Percentiles rank a stretch among this genome's conserved stretches.
These are phyloP conservation scores for Chelonoidis abingdonii DNA, from an alignment of 2,113 vertebrate species.

Conservation along the genomic window DNA sequence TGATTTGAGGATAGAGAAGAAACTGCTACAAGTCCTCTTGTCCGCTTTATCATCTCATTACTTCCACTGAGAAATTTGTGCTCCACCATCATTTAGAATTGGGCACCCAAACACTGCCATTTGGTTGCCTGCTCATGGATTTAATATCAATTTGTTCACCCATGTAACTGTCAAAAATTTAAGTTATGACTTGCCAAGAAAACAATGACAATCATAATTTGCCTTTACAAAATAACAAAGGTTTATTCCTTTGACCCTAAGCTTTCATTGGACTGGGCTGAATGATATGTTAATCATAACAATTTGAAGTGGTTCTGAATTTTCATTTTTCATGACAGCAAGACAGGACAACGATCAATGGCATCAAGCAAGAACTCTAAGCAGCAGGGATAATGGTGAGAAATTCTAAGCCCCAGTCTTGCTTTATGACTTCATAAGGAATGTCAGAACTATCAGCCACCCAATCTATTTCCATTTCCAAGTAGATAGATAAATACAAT, in stretches of 20 bases:
- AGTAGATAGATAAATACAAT: background rate
- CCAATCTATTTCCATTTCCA: background rate
- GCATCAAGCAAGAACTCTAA: background rate
- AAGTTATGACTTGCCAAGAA: background rate
- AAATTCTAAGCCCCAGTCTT: background rate
- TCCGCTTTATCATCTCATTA: rapidly evolving
- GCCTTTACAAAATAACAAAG: background rate
- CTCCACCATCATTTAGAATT: background rate
- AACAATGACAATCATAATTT: background rate
- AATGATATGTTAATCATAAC: background rate
- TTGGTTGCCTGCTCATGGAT: no score
- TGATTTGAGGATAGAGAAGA: rapidly evolving
- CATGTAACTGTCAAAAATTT: background rate
- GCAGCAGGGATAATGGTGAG: background rate
- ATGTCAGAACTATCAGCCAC: background rate
- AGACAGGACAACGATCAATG: background rate
- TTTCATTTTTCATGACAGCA: background rate
- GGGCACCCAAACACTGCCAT: background rate
- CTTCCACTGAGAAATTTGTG: background rate
- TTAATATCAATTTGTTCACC: background rate
- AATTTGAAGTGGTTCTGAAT: background rate
- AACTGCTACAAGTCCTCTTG: background rate
- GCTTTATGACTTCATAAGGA: background rate
- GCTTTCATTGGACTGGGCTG: background rate
- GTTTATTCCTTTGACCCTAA: background rate